phyloP scores from a whole-genome alignment of 2,888 invertebrate genomes.

The Plebejus melissa region DNA sequence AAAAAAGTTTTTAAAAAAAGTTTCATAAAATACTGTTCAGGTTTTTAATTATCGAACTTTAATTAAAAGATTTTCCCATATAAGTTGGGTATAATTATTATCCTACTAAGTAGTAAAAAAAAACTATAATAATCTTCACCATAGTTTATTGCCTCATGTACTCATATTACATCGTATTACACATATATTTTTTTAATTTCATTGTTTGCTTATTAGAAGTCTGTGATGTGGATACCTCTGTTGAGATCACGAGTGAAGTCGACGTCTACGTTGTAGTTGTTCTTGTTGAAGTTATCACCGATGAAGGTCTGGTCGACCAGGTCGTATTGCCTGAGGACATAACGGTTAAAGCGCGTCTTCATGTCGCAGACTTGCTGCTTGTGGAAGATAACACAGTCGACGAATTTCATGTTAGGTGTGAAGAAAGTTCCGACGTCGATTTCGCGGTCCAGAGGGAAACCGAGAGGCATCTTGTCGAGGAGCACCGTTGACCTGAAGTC shows the following conservation, averaged over 20 bases:
- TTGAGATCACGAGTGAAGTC: constrained; percentile 42
- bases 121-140: neutral
- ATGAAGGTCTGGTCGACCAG: constrained; percentile 50
- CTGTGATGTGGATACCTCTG: neutral
- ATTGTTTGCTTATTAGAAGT: neutral
- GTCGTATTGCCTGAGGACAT: constrained; percentile 56
- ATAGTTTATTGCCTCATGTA: neutral
- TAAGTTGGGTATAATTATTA: neutral
- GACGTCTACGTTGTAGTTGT: constrained; percentile 50
- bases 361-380: constrained; percentile 68
- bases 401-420: constrained; percentile 83
- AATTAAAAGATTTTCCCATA: neutral
- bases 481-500: constrained; percentile 61
- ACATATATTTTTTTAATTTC: neutral
- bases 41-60: too few species aligned
- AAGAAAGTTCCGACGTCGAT: constrained; percentile 79
- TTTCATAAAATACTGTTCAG: too few species aligned
- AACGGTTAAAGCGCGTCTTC: constrained; percentile 61
- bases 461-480: constrained; percentile 82
- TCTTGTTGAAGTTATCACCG: constrained; percentile 31
- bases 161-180: neutral
- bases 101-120: neutral
- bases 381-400: constrained; percentile 82
- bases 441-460: constrained; percentile 86
- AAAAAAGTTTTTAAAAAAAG: too few species aligned